Percentiles rank a stretch among this genome's conserved stretches.
Evolutionary conservation across 2,888 invertebrate genomes (phyloP).

Genomic region (Aplocera efformata): DNA sequence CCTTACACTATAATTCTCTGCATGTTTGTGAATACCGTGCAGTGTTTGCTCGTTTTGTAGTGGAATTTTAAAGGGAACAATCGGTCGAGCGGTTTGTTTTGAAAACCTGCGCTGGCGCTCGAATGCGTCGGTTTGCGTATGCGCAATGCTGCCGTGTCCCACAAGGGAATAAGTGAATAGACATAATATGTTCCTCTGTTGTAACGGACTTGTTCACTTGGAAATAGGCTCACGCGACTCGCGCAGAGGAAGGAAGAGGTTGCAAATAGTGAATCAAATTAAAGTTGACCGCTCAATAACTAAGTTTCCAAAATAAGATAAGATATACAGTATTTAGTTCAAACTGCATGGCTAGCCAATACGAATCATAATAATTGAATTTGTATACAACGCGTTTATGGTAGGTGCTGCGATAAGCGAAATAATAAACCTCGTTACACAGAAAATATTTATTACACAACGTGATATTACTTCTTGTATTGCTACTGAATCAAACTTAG

Average conservation of each 20-base stretch:
- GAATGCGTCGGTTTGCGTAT: constrained; percentile 43
- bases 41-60: constrained; percentile 72
- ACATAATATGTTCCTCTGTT: background rate
- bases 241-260: no score
- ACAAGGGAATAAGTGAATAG: constrained; percentile 6
- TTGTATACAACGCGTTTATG: constrained; percentile 17
- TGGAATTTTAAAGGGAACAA: constrained; percentile 72
- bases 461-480: constrained; percentile 12
- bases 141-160: constrained; percentile 47
- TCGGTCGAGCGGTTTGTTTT: constrained; percentile 66
- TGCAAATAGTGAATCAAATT: no score
- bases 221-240: no score
- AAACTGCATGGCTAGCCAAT: background rate
- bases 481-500: constrained; percentile 14
- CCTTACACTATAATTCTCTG: constrained; percentile 40
- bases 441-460: constrained; percentile 33
- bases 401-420: constrained; percentile 34
- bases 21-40: constrained; percentile 61
- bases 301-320: no score
- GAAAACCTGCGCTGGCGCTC: constrained; percentile 60
- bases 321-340: no score
- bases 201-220: no score
- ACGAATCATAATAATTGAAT: constrained; percentile 12
- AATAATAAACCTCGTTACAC: constrained; percentile 34
- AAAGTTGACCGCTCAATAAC: no score